Conservation (phyloP, 2,888 invertebrate genomes). For the Troilus luridus region DNA sequence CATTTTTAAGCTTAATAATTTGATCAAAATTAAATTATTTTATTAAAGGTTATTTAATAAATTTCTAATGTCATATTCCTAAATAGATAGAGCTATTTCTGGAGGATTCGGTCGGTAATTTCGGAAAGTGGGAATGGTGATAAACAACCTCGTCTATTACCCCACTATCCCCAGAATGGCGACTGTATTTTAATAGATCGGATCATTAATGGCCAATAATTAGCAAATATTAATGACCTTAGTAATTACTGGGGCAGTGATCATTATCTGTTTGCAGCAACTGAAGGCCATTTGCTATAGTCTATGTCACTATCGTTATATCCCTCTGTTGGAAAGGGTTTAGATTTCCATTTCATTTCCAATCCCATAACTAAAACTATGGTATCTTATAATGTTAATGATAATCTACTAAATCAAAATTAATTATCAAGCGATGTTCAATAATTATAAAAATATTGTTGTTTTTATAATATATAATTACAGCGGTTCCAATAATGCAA, state of each 20-base stretch:
- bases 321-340: too few species aligned
- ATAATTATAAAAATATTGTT: too few species aligned
- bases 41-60: neutral
- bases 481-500: too few species aligned
- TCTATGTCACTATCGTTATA: neutral
- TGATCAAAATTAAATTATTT: neutral
- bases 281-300: neutral
- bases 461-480: too few species aligned
- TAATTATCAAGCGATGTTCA: too few species aligned
- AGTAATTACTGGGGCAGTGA: neutral
- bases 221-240: neutral
- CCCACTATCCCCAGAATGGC: neutral
- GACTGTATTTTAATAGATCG: neutral
- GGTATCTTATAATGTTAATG: too few species aligned
- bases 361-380: too few species aligned
- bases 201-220: neutral
- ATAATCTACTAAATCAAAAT: too few species aligned
- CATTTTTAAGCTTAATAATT: too few species aligned
- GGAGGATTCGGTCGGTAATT: neutral
- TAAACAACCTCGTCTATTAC: neutral
- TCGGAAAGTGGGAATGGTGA: neutral
- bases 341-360: too few species aligned
- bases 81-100: neutral
- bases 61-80: neutral
- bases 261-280: neutral